These are phyloP conservation scores for Tretioscincus oriximinensis DNA, from an alignment of 2,113 vertebrate genomes.

Conservation along the genomic window DNA sequence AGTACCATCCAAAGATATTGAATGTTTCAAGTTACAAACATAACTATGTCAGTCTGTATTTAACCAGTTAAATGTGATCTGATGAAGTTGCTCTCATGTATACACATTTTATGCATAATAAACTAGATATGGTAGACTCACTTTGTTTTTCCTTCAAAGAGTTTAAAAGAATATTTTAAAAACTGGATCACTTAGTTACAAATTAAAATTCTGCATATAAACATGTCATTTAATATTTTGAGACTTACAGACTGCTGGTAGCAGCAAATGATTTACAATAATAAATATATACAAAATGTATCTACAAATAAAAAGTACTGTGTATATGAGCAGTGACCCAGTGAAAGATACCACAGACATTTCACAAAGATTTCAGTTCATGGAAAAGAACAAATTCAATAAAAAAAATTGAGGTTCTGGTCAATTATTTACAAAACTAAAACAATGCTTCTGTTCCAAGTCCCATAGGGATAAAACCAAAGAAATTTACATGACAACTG, in stretches of 20 bases:
- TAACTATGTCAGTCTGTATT: conserved; percentile 59
- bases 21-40: conserved; percentile 72
- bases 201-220: conserved; percentile 87
- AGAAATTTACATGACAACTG: conserved; percentile 75
- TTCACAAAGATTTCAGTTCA: conserved; percentile 84
- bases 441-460: conserved; percentile 79
- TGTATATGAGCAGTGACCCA: conserved; percentile 81
- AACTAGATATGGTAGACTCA: conserved; percentile 71
- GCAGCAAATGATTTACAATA: conserved; percentile 88
- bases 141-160: conserved; percentile 74
- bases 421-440: conserved; percentile 80
- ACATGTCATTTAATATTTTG: conserved; percentile 86
- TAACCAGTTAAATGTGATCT: conserved; percentile 67
- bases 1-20: conserved; percentile 64
- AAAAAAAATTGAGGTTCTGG: conserved; percentile 78
- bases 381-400: conserved; percentile 72
- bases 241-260: conserved; percentile 89
- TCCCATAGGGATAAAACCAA: conserved; percentile 90
- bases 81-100: conserved; percentile 65
- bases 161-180: conserved; percentile 76
- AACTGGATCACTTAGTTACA: conserved; percentile 78
- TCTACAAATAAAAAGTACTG: conserved; percentile 81
- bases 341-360: conserved; percentile 85
- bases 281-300: conserved; percentile 85
- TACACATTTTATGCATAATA: conserved; percentile 74